Percentiles rank a stretch among this genome's conserved stretches.
Conservation (phyloP, 1,140 invertebrate genomes). For the Brachionus paranguensis region DNA sequence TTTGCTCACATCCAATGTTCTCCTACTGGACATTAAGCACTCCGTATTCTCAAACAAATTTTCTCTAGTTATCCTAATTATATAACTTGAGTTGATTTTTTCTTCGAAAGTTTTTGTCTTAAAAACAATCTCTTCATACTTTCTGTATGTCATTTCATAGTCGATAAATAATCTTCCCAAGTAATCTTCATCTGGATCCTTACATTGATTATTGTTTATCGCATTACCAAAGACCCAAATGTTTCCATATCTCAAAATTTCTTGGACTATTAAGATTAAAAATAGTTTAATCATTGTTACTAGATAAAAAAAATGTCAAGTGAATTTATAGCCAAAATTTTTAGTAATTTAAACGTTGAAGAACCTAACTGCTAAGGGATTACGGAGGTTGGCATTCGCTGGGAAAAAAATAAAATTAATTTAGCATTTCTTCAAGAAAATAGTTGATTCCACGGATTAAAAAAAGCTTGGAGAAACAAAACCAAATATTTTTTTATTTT, state of each 20-base stretch:
- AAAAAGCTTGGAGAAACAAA: background rate
- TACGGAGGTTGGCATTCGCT: background rate
- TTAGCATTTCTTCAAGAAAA: background rate
- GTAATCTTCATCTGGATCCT: background rate
- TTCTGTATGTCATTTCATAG: background rate
- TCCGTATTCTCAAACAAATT: conserved; percentile 5
- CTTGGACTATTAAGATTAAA: background rate
- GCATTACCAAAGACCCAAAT: background rate
- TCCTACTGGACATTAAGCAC: background rate
- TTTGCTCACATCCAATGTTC: background rate
- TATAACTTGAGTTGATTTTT: background rate
- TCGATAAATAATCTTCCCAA: background rate
- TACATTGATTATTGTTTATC: background rate
- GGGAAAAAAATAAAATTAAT: background rate
- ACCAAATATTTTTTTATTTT: background rate
- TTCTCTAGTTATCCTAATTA: background rate
- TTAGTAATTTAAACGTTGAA: background rate
- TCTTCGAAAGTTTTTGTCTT: background rate
- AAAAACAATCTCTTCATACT: background rate
- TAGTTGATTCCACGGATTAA: background rate
- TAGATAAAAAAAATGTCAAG: background rate
- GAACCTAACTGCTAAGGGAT: background rate
- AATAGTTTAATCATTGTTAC: background rate
- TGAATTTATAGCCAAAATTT: background rate
- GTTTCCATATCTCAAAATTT: background rate